A percentile compares a stretch with the other conserved stretches of the same genome.
These are phyloP conservation scores for Tympanoctomys barrerae DNA, from an alignment of 2,797 vertebrate species.

Conservation along the genomic window DNA sequence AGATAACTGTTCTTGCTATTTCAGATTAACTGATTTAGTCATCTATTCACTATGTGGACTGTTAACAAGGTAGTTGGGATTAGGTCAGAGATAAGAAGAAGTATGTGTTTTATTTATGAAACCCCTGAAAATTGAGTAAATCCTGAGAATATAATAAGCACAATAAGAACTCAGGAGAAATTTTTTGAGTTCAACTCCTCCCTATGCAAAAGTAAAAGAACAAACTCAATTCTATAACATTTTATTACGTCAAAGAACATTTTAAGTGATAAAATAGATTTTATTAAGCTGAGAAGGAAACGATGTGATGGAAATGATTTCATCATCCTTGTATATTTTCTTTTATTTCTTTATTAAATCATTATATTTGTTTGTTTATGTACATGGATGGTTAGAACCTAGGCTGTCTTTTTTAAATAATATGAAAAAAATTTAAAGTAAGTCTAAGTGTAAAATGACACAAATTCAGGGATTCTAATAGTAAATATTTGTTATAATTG, in stretches of 20 bases:
- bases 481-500: neutral
- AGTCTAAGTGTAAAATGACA: neutral
- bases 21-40: neutral
- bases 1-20: neutral
- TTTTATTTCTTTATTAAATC: neutral
- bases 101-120: neutral
- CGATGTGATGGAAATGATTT: neutral
- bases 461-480: neutral
- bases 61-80: neutral
- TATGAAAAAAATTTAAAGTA: slow-evolving; percentile 11
- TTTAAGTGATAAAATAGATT: neutral
- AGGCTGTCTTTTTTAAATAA: neutral
- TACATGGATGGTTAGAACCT: neutral
- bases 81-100: neutral
- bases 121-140: neutral
- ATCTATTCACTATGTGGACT: neutral
- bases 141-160: neutral
- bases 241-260: neutral
- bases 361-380: neutral
- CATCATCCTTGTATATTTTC: neutral
- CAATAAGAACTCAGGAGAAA: neutral
- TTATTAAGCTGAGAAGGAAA: neutral
- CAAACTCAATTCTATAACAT: neutral
- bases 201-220: neutral
- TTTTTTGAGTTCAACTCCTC: neutral